These are phyloP conservation scores for Digitonthophagus gazella DNA, from an alignment of 2,888 invertebrate species.

Conservation along the genomic window DNA sequence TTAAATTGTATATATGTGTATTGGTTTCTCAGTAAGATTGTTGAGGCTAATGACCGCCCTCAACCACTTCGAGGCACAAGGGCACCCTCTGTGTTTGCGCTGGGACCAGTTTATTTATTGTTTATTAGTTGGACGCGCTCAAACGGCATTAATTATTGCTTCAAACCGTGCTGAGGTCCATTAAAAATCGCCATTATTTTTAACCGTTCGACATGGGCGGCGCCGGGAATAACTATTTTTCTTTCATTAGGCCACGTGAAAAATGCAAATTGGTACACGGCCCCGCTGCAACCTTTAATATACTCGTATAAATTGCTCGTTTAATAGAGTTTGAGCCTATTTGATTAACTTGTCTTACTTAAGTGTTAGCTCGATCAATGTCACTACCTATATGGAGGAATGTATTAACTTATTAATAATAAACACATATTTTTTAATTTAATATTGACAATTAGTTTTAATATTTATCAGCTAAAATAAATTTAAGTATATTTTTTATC, in stretches of 20 bases:
- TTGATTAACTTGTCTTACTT: background rate
- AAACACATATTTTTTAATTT: too few relatives aligned
- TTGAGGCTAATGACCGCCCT: background rate
- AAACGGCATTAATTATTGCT: conserved; percentile 5
- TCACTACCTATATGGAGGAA: background rate
- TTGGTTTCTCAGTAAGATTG: background rate
- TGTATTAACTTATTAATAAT: too few relatives aligned
- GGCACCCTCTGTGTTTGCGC: background rate
- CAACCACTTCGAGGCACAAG: background rate
- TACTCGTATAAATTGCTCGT: background rate
- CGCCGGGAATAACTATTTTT: background rate
- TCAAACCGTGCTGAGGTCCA: conserved; percentile 2
- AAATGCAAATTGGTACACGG: background rate
- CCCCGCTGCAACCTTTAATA: background rate
- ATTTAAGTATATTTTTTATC: too few relatives aligned
- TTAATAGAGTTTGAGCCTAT: background rate
- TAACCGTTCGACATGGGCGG: conserved; percentile 1
- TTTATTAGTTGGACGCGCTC: conserved; percentile 13
- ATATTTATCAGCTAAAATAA: too few relatives aligned
- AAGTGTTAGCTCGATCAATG: background rate
- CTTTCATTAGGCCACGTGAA: background rate
- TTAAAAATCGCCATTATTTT: conserved; percentile 16
- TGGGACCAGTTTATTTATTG: conserved; percentile 6
- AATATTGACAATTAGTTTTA: too few relatives aligned
- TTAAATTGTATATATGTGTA: background rate